Evolutionary conservation across 2,888 invertebrate genomes (phyloP), one percentile per base, ranked within the genome.

Genomic region (Xanthorhoe designata): DNA sequence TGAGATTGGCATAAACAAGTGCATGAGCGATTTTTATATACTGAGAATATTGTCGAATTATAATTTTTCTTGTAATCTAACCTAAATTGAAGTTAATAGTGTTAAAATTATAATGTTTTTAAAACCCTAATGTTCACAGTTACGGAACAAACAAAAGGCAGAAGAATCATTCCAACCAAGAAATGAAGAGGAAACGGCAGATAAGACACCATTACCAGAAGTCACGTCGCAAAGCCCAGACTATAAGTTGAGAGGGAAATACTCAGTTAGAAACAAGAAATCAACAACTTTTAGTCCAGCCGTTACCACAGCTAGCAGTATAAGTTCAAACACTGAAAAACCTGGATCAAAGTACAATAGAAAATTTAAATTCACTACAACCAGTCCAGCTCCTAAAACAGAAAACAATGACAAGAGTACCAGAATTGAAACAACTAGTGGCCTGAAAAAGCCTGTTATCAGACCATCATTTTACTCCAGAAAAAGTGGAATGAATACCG

Each of bases 311-410:
- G 72, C 78, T 47, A 76, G 77, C 52, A 67, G 75, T 19, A 65
- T 72, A 56, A 71, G 61, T 35, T 68, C 71, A 69, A 82, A 75
- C 69, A 75, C 84, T 1, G 85, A 86, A 75, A 88, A 83, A 74
- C 75, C 80, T 10, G 58, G 73, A 10, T 85, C 82, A 32, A 93
- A 91, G 76, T 92, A 83, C 69, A 91, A 75, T 61, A 86, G 92
- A 79, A 92, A 90, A 79, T 83, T 87, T 53, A 91, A 91, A 82
- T 70, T 77, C 15, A 82, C 84, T 24, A 83, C 88, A 24, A 84
- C 86, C 13, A 80, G 82, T 9, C 84, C 81, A 65, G 60, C 79
- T 53, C 76, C 89, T 4, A 81, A 75, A 64, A 65, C 65, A 52
- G 86, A 85, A 65, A 77, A 62, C 17, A 64, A 74, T 57, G 65